Evolutionary conservation across 2,113 vertebrate species (phyloP).

Genomic region (Fregata magnificens): DNA sequence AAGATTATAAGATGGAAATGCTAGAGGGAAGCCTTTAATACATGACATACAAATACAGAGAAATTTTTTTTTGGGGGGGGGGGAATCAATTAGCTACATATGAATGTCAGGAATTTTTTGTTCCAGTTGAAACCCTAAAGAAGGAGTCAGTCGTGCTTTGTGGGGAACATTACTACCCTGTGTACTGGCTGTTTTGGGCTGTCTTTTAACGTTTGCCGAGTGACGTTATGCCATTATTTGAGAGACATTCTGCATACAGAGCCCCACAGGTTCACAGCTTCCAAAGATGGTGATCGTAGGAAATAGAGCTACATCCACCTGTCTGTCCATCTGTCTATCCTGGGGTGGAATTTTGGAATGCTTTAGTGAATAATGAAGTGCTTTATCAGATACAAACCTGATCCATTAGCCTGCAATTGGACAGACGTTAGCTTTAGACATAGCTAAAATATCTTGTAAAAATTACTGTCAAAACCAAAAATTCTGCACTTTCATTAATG

Average conservation of each 20-base stretch:
- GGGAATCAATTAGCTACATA: background rate
- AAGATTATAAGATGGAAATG: background rate
- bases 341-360: background rate
- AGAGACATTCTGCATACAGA: background rate
- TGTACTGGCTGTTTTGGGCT: background rate
- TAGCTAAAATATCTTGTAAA: background rate
- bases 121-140: background rate
- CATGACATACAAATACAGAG: fast-evolving
- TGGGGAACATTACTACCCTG: background rate
- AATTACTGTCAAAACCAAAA: background rate
- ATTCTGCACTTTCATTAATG: background rate
- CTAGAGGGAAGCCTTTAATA: background rate
- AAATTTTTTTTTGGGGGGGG: background rate
- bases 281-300: background rate
- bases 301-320: background rate
- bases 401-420: background rate
- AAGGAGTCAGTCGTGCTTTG: background rate
- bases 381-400: background rate
- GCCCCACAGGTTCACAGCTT: background rate
- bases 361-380: background rate
- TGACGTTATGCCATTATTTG: background rate
- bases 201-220: background rate
- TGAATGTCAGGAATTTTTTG: background rate
- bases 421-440: background rate
- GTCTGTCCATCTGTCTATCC: background rate